phyloP scores from a whole-genome alignment of 2,113 vertebrate genomes.

The Corydoras sp. region DNA sequence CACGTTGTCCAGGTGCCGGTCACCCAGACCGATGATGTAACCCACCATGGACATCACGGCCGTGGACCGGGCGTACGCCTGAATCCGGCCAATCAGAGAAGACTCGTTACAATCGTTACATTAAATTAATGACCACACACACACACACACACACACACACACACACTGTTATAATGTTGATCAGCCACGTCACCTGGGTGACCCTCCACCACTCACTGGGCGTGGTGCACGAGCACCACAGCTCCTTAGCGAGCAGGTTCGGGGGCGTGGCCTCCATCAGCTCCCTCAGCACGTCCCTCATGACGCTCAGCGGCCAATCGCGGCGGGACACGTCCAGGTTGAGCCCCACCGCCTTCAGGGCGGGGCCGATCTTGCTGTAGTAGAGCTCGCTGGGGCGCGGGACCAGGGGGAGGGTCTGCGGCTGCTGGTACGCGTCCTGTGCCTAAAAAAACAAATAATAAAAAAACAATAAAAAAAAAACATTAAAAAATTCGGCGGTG shows the following conservation, averaged over 20 bases:
- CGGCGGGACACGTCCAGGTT: conserved; percentile 89
- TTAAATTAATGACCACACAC: too few species aligned
- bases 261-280: conserved; percentile 94
- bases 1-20: conserved; percentile 96
- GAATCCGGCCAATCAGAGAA: not conserved
- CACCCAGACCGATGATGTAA: conserved; percentile 96
- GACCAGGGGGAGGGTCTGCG: conserved; percentile 85
- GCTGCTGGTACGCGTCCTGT: conserved; percentile 87
- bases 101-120: not conserved
- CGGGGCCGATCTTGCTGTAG: conserved; percentile 94
- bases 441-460: too few species aligned
- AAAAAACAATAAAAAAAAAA: too few species aligned
- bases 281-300: conserved; percentile 92
- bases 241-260: conserved; percentile 91
- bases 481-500: too few species aligned
- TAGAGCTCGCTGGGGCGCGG: conserved; percentile 96
- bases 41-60: conserved; percentile 99
- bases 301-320: conserved; percentile 93
- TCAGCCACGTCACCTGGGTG: conserved; percentile 76
- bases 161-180: not conserved
- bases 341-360: conserved; percentile 87
- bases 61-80: conserved; percentile 95
- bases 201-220: conserved; percentile 98
- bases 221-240: conserved; percentile 95
- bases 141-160: too few species aligned